These are phyloP conservation scores for Zoanthus gigantus DNA, from an alignment of 92 coral and sea anemone species.

Conservation along the genomic window DNA sequence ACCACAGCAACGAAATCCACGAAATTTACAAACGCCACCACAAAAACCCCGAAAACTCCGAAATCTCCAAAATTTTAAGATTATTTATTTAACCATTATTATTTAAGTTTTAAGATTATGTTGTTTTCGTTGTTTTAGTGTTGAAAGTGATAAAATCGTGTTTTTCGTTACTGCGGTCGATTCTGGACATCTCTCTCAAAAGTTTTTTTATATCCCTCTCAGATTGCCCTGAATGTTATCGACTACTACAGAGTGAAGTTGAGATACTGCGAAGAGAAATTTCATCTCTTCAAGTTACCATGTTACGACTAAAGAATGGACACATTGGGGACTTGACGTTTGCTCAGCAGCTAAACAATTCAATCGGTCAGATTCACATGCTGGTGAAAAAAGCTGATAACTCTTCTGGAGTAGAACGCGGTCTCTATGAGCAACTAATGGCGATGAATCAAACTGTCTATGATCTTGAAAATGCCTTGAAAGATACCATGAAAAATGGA, in stretches of 20 bases:
- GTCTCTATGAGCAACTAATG: conserved; percentile 60
- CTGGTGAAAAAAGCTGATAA: conserved; percentile 69
- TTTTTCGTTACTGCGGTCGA: no score
- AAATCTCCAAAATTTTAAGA: no score
- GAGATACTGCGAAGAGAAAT: conserved; percentile 62
- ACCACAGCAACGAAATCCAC: no score
- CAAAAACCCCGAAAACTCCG: no score
- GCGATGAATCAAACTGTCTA: conserved; percentile 73
- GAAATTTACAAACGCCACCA: no score
- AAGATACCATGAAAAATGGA: conserved; percentile 64
- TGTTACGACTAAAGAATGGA: conserved; percentile 74
- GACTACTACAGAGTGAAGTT: conserved; percentile 81
- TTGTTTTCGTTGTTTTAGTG: no score
- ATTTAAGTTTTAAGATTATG: no score
- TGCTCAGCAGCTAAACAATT: conserved; percentile 62
- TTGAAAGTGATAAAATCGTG: no score
- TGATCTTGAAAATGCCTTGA: conserved; percentile 62
- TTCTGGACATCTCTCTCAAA: no score
- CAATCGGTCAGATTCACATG: conserved; percentile 44
- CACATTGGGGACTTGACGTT: conserved; percentile 78
- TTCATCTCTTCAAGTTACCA: conserved; percentile 47
- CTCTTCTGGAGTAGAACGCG: conserved; percentile 72
- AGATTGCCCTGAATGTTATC: conserved; percentile 97
- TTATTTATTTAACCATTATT: no score
- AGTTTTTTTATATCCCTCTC: neutral